Conservation (phyloP, 2,113 vertebrate species). For the Merops nubicus region DNA sequence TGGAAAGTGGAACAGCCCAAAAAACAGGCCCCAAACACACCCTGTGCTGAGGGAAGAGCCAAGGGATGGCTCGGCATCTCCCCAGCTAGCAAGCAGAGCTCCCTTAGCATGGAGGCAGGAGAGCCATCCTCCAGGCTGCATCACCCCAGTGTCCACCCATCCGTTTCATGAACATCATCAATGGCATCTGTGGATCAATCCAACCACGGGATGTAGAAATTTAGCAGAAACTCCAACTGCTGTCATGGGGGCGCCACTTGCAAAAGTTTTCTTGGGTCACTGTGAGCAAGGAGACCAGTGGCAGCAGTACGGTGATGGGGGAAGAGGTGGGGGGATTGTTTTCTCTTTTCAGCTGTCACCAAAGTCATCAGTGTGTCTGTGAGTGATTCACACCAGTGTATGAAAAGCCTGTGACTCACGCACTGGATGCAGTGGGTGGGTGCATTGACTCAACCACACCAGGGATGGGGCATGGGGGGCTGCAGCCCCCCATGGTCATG, state of each 20-base stretch:
- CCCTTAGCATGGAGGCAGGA: not conserved
- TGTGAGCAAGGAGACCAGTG: not conserved
- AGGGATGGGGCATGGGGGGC: not conserved
- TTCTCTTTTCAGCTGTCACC: constrained; percentile 53
- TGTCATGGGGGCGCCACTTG: fast-evolving
- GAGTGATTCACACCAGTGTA: constrained; percentile 72
- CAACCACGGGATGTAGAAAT: not conserved
- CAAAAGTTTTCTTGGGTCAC: not conserved
- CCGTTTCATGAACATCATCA: not conserved
- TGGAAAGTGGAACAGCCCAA: not conserved
- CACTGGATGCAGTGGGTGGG: constrained; percentile 51
- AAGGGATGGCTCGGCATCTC: not conserved
- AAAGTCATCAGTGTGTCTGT: constrained; percentile 56
- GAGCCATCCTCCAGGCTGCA: not conserved
- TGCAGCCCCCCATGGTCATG: not conserved
- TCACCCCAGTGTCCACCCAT: too few species aligned
- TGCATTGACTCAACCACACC: constrained; percentile 54
- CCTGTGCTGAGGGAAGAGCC: not conserved
- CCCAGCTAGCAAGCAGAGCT: not conserved
- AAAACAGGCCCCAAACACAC: fast-evolving
- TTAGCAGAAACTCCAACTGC: not conserved
- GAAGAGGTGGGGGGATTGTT: not conserved
- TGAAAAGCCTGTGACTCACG: constrained; percentile 72
- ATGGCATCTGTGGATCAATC: not conserved
- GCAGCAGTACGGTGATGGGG: not conserved